Evolutionary conservation across 35 echinoderm and acorn worm species (phyloP).

Genomic region (Holothuria glaberrima): DNA sequence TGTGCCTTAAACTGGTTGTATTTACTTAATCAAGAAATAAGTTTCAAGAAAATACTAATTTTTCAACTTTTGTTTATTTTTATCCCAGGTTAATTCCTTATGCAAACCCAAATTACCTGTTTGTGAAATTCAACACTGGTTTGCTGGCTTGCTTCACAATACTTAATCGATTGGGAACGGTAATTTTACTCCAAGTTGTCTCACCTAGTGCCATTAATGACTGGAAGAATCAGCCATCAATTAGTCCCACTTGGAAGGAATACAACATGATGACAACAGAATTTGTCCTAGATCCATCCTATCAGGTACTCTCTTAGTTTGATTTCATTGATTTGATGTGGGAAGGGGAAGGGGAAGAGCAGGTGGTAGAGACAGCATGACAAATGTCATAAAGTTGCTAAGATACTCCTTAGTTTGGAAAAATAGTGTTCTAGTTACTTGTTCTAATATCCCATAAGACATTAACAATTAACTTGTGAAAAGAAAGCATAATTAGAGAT

Average conservation of each 20-base stretch:
- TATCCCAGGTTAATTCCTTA: constrained; percentile 68
- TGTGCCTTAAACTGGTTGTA: no score
- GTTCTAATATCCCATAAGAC: no score
- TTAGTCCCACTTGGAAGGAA: constrained; percentile 2
- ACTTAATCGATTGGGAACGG: constrained; percentile 59
- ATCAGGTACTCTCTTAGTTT: constrained; percentile 26
- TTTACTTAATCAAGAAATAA: no score
- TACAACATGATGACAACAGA: not conserved
- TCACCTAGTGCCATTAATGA: constrained; percentile 48
- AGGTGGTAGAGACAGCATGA: no score
- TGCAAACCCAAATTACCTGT: constrained; percentile 65
- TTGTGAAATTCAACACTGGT: constrained; percentile 32
- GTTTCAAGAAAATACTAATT: no score
- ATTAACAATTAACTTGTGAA: no score
- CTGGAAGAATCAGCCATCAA: constrained; percentile 55
- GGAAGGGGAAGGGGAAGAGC: no score
- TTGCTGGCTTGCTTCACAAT: constrained; percentile 71
- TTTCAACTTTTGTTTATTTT: not conserved
- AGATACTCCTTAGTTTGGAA: no score
- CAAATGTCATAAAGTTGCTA: no score
- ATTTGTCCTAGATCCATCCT: not conserved
- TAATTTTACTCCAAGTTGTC: constrained; percentile 59
- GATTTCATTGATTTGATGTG: not conserved
- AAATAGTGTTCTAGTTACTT: no score
- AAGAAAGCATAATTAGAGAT: no score